Conservation (phyloP, 30 jellyfish, hydroid and myxozoan genomes). For the Sanderia malayensis region DNA sequence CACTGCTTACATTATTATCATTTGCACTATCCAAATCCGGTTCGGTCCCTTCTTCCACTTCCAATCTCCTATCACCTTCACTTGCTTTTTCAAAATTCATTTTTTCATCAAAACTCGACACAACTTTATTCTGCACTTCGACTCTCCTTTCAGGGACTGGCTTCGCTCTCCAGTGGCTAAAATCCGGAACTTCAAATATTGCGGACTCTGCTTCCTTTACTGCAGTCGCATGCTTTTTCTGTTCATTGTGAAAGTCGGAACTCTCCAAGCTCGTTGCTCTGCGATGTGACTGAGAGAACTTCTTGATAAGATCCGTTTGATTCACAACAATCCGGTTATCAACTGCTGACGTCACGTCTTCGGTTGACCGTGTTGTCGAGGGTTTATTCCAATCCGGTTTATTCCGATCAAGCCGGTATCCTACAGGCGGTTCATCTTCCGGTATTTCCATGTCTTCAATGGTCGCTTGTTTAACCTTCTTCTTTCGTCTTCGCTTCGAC, state of each 20-base stretch:
- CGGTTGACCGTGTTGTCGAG: neutral
- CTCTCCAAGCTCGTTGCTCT: slow-evolving; percentile 57
- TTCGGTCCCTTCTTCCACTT: too few species aligned
- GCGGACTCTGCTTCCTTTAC: neutral
- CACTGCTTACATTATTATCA: slow-evolving; percentile 23
- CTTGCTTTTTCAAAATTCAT: neutral
- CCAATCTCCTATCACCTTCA: too few species aligned
- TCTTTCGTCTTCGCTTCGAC: slow-evolving; percentile 63
- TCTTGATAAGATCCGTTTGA: neutral
- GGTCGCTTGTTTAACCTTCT: slow-evolving; percentile 64
- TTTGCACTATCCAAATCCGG: neutral
- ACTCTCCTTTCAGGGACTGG: neutral
- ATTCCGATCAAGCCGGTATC: slow-evolving; percentile 18
- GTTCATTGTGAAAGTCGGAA: slow-evolving; percentile 35
- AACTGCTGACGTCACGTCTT: slow-evolving; percentile 6
- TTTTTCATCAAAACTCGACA: neutral
- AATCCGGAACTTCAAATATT: slow-evolving; percentile 26
- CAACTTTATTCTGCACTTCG: neutral
- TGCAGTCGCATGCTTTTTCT: slow-evolving; percentile 19
- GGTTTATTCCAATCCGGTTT: neutral
- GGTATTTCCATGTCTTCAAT: slow-evolving; percentile 64
- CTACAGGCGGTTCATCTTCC: slow-evolving; percentile 48
- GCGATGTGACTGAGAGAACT: slow-evolving; percentile 26
- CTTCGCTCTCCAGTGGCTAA: neutral
- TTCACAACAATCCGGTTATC: neutral